These are phyloP conservation scores for Cerceris rybyensis DNA, from an alignment of 2,888 invertebrate species.

Conservation along the genomic window DNA sequence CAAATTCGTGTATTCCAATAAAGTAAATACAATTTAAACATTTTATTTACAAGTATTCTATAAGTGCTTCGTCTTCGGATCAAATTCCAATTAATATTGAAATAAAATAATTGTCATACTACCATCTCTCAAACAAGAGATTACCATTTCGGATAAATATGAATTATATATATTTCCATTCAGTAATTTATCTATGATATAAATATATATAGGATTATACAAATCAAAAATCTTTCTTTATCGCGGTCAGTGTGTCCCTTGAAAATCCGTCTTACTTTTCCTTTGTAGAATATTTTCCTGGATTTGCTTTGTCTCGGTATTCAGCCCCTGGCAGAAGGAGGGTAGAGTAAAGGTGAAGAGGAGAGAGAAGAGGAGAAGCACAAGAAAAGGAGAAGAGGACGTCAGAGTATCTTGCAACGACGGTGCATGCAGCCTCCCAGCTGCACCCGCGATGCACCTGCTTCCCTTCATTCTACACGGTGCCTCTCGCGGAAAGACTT, in stretches of 20 bases:
- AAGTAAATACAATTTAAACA: no score
- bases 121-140: no score
- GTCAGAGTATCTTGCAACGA: conserved; percentile 57
- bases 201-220: not conserved
- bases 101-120: no score
- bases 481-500: conserved; percentile 60
- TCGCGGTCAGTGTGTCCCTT: not conserved
- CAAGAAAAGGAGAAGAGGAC: conserved; percentile 41
- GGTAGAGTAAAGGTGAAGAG: conserved; percentile 28
- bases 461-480: conserved; percentile 63
- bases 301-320: conserved; percentile 44
- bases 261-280: conserved; percentile 12
- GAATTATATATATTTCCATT: not conserved
- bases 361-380: conserved; percentile 12
- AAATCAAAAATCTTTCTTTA: conserved; percentile 5
- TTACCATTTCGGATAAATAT: not conserved
- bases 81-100: no score
- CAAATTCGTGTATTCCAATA: no score
- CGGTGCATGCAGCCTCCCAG: conserved; percentile 65
- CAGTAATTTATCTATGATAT: not conserved
- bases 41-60: no score
- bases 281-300: conserved; percentile 39
- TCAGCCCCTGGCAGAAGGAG: conserved; percentile 35
- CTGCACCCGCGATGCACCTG: conserved; percentile 68
- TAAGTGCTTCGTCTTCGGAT: no score